Conservation (phyloP, 2,797 vertebrate genomes). For the Aphelocoma californica region DNA sequence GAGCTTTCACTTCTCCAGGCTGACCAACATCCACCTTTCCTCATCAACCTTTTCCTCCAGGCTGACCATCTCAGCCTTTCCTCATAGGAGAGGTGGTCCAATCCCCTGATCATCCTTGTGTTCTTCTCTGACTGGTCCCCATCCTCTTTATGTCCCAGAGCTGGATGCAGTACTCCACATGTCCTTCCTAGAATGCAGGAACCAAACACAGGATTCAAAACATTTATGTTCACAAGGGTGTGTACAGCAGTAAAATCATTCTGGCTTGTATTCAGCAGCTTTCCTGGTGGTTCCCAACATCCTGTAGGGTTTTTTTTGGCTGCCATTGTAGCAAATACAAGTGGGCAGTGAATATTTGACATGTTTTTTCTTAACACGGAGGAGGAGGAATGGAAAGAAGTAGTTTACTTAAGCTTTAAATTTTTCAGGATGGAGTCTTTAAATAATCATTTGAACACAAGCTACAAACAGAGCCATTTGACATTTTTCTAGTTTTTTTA, state of each 20-base stretch:
- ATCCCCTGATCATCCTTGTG: neutral
- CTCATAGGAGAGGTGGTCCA: neutral
- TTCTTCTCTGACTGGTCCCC: neutral
- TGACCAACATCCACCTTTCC: neutral
- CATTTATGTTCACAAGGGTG: neutral
- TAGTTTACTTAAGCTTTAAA: slow-evolving; percentile 24
- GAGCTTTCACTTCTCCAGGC: neutral
- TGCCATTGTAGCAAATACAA: neutral
- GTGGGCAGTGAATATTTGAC: neutral
- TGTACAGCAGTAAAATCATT: neutral
- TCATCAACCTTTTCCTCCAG: neutral
- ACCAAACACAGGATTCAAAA: neutral
- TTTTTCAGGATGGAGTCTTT: slow-evolving; percentile 37
- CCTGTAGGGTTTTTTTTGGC: neutral
- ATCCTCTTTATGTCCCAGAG: neutral
- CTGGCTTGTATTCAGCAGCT: neutral
- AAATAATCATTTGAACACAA: slow-evolving; percentile 50
- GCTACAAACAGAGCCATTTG: slow-evolving; percentile 21
- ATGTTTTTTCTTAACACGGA: neutral
- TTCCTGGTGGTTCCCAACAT: neutral
- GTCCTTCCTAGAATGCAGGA: neutral
- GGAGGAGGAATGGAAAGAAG: neutral
- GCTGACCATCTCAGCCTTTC: neutral
- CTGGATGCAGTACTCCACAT: accelerated
- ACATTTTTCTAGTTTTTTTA: slow-evolving; percentile 15